phyloP scores from a whole-genome alignment of 2,888 invertebrate species.

The Labia minor region DNA sequence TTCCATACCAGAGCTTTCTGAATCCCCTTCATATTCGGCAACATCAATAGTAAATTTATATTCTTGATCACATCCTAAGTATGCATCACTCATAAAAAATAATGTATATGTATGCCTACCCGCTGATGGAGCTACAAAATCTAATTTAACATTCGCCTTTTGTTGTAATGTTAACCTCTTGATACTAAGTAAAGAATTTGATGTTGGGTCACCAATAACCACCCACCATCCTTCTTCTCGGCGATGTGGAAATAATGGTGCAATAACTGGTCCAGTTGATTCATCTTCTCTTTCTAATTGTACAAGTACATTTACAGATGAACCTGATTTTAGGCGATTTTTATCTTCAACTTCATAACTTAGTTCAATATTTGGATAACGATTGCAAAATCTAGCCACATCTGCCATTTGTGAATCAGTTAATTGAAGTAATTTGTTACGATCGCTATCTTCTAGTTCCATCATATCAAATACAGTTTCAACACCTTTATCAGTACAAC shows the following conservation, averaged over 20 bases:
- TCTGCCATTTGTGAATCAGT: conserved; percentile 87
- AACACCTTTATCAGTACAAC: conserved; percentile 81
- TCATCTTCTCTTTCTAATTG: conserved; percentile 95
- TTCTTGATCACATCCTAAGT: conserved; percentile 98
- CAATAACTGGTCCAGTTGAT: conserved; percentile 90
- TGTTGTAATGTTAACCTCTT: conserved; percentile 91
- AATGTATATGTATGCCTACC: conserved; percentile 85
- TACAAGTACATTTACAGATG: conserved; percentile 80
- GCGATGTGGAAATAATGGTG: conserved; percentile 96
- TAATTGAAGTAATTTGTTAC: conserved; percentile 65
- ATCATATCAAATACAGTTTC: conserved; percentile 93
- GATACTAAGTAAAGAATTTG: conserved; percentile 89
- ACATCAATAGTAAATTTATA: conserved; percentile 85
- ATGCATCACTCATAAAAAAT: conserved; percentile 99
- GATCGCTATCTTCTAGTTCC: conserved; percentile 87
- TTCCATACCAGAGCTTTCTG: conserved; percentile 26
- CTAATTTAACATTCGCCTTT: conserved; percentile 74
- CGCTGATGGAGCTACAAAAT: conserved; percentile 81
- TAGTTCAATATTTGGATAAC: conserved; percentile 97
- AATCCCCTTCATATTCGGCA: conserved; percentile 50
- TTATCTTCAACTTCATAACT: conserved; percentile 79
- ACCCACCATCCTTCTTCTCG: conserved; percentile 96
- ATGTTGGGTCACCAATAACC: conserved; percentile 91
- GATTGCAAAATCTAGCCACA: conserved; percentile 95
- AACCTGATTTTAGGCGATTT: conserved; percentile 65